phyloP scores from a whole-genome alignment of 2,888 invertebrate species.

The Melinaea menophilus region DNA sequence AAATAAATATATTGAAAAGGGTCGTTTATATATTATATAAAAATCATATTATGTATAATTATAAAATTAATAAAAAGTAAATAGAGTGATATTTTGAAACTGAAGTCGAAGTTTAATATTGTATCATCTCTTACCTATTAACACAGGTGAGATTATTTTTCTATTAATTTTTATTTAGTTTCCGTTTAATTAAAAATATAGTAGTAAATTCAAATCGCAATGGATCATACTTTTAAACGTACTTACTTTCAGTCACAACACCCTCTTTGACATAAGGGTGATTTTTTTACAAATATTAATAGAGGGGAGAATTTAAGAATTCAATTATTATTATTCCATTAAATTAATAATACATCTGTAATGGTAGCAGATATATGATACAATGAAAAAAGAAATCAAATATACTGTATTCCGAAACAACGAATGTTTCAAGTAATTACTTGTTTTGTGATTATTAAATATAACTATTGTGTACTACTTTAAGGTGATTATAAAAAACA shows the following conservation, averaged over 20 bases:
- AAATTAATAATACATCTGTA: too few species aligned
- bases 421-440: background rate
- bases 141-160: too few species aligned
- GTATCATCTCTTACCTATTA: too few species aligned
- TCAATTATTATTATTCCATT: too few species aligned
- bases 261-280: slow-evolving; percentile 1
- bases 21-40: too few species aligned
- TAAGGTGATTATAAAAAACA: background rate
- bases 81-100: too few species aligned
- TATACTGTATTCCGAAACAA: slow-evolving; percentile 12
- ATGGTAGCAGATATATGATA: background rate
- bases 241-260: background rate
- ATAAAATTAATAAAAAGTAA: too few species aligned
- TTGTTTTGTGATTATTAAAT: background rate
- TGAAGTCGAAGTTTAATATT: too few species aligned
- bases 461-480: background rate
- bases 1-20: background rate
- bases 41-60: too few species aligned
- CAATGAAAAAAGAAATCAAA: slow-evolving; percentile 11
- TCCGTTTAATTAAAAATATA: too few species aligned
- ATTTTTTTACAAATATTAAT: background rate
- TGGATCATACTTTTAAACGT: background rate
- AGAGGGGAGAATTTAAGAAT: too few species aligned
- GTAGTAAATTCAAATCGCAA: background rate
- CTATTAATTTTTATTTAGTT: too few species aligned